Percentiles rank a stretch among this genome's conserved stretches.
Conservation (phyloP, 2,113 vertebrate genomes). For the Pteropus alecto region DNA sequence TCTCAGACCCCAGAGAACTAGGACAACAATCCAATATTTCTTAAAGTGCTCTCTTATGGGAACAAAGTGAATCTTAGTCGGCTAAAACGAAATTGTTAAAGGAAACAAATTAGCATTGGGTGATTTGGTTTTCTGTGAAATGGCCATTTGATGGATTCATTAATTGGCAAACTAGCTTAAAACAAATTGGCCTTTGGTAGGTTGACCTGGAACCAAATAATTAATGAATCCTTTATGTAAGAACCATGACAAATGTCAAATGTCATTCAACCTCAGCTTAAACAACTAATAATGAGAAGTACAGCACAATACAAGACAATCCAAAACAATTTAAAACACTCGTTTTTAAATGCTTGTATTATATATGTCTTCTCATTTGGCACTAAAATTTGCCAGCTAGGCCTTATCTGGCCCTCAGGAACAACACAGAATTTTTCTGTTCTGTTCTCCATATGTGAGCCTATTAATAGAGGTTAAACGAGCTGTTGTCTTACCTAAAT, state of each 20-base stretch:
- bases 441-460: neutral
- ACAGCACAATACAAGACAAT: neutral
- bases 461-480: neutral
- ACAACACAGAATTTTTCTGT: neutral
- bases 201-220: neutral
- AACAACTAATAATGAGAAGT: neutral
- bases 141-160: neutral
- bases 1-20: neutral
- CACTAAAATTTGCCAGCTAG: neutral
- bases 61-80: neutral
- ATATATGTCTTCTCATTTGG: neutral
- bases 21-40: neutral
- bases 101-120: neutral
- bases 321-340: neutral
- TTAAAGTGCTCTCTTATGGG: neutral
- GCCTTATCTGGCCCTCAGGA: neutral
- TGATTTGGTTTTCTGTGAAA: conserved; percentile 20
- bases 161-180: neutral
- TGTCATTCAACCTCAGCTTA: neutral
- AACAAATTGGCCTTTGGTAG: neutral
- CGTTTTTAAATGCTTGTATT: neutral
- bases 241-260: neutral
- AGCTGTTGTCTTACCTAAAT: neutral
- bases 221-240: neutral
- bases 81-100: neutral